Evolutionary conservation across 2,888 invertebrate species (phyloP), one percentile per base, ranked within the genome.

Genomic region (Zonitis immaculata): DNA sequence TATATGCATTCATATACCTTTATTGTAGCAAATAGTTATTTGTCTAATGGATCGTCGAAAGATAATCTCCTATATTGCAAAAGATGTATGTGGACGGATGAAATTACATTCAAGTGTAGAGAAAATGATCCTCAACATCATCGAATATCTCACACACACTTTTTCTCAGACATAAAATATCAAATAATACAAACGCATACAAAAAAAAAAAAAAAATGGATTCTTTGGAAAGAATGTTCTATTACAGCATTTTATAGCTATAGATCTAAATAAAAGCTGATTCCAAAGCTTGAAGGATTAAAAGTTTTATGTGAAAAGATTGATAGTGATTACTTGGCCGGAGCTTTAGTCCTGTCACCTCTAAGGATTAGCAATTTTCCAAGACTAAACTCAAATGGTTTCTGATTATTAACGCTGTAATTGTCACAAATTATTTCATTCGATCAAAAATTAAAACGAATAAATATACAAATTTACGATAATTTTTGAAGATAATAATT

Each of bases 51-150:
- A 56, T 59, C 57, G 52, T 42, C 52, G 54, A 46, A 55, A 52
- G 54, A 59, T 56, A 57, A 59, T 56, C 59, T 39, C 51, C 44
- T 51, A 48, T 59, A 59, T 54, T 56, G 54, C 57, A 44, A 45
- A 47, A 43, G 16, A 35, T 35, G 35, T 42, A 47, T 49, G 45
- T 42, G 49, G 51, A 51, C 51, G 51, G 44, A 42, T 45, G 43
- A 47, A 56, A 51, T 58, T 58, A 44, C 35, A 35, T 35, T 16
- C 16, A 9, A 8, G 54, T 45, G 48, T 47, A 28, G 32, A 44
- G 42, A 59, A 54, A 46, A 49, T 20, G 35, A 35, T 35, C 35
- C 35, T 18, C 35, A 18, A 35, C 35, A 35, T 35, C 18, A 35
- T 9, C 9, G 35, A 9, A 16, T 16, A 35, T 16, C 6, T 27